Percentiles rank a stretch among this genome's conserved stretches.
phyloP scores from a whole-genome alignment of 2,888 invertebrate species.

The Liposcelis brunnea region DNA sequence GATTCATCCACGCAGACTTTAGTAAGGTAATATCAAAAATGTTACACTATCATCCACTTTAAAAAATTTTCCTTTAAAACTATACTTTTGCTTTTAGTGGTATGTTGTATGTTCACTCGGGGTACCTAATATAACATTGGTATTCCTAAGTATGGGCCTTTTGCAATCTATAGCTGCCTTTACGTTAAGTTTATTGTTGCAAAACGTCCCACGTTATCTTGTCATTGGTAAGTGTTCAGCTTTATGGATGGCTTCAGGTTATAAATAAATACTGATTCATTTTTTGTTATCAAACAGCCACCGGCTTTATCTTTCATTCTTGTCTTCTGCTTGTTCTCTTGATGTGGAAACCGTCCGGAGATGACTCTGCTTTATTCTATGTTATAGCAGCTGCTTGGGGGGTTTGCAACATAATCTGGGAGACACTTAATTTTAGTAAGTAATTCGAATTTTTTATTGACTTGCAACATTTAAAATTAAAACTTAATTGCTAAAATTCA shows the following conservation, averaged over 20 bases:
- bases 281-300: conserved; percentile 31
- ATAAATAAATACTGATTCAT: not conserved
- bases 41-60: conserved; percentile 4
- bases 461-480: no score
- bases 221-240: conserved; percentile 44
- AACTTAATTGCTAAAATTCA: no score
- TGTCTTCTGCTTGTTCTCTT: conserved; percentile 58
- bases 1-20: conserved; percentile 68
- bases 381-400: conserved; percentile 76
- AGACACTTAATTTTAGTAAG: conserved; percentile 38
- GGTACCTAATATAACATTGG: conserved; percentile 52
- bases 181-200: conserved; percentile 62
- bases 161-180: conserved; percentile 60
- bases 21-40: conserved; percentile 43
- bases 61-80: no score
- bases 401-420: conserved; percentile 74
- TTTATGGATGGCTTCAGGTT: no score
- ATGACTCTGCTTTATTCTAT: conserved; percentile 64
- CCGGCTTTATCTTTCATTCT: conserved; percentile 64
- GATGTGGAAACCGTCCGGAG: conserved; percentile 63
- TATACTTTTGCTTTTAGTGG: no score
- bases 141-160: conserved; percentile 53
- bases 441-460: conserved; percentile 14
- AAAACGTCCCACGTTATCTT: conserved; percentile 53
- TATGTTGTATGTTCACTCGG: conserved; percentile 70